Evolutionary conservation across 1,140 invertebrate species (phyloP), one percentile per base, ranked within the genome.

Genomic region (Danaus melanippus): DNA sequence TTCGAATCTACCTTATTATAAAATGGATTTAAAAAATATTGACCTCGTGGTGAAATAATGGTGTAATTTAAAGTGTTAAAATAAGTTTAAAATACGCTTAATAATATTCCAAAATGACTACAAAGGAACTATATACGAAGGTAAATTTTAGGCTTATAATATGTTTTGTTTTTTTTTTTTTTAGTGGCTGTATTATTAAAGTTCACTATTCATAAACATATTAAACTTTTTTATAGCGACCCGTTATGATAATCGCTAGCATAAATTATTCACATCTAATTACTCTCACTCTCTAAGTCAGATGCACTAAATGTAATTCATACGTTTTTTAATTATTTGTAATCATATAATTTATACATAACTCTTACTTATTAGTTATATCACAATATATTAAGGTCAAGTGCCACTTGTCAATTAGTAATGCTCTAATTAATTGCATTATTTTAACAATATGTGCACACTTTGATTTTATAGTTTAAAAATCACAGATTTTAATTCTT

Each of bases 81-180:
- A 32, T 32, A 32, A 32, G 21, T 63, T 65, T 62, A 56, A 59
- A 43, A 63, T 50, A 52, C 54, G 44, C 43, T 52, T 61, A 42
- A 48, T 44, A 60, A 64, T 68, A 65, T 52, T 56, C 53, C 57
- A 85, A 76, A 63, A 88, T 88, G 86, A 88, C 86, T 48, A 87
- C 87, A 41, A 82, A 86, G 64, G 87, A 88, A 67, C 67, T 88
- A 11, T 88, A 88, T 56, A 87, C 86, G 12, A 88, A 88, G 86
- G 86, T 88, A 86, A 79, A 67, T 61, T 50, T 51, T 68, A 51
- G 46, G 46, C 54, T 62, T 66, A 51, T 61, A 46, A 53, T 55
- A 58, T 52, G 42, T 50, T 60, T 56, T 62, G 50, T 43, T 56
- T 57, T 46, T 50, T 15, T 46, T 32, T 61, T 56, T 40, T 17